These are phyloP conservation scores for Mirounga angustirostris DNA, from an alignment of 2,113 vertebrate species.

Conservation along the genomic window DNA sequence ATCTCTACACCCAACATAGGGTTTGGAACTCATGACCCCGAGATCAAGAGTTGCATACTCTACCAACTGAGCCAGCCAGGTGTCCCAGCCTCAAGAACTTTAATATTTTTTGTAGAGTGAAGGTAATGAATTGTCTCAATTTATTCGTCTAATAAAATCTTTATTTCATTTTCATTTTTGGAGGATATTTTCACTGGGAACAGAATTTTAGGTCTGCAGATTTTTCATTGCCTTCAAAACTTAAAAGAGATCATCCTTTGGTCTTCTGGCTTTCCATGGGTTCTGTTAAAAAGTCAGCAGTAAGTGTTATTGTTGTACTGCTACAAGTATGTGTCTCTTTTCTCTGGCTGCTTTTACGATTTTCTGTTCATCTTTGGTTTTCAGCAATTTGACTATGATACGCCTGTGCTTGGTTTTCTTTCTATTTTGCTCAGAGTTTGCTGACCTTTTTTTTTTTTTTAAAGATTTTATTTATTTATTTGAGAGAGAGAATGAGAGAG, in stretches of 20 bases:
- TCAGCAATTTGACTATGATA: background rate
- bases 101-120: background rate
- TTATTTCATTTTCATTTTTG: background rate
- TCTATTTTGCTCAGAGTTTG: background rate
- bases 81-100: background rate
- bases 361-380: background rate
- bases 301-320: background rate
- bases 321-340: background rate
- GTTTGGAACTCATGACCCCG: background rate
- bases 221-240: background rate
- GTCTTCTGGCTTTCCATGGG: background rate
- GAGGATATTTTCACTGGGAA: background rate
- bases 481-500: too few species aligned
- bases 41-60: background rate
- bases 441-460: background rate
- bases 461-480: too few species aligned
- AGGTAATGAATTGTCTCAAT: background rate
- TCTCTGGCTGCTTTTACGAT: background rate
- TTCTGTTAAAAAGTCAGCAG: background rate
- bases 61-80: background rate
- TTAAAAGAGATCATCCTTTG: background rate
- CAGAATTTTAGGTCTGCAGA: background rate
- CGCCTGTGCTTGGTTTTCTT: background rate
- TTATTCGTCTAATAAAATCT: background rate
- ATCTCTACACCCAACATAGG: background rate